A percentile compares a stretch with the other conserved stretches of the same genome.
Conservation (phyloP, 2,888 invertebrate species). For the Trypoxylon attenuatum region DNA sequence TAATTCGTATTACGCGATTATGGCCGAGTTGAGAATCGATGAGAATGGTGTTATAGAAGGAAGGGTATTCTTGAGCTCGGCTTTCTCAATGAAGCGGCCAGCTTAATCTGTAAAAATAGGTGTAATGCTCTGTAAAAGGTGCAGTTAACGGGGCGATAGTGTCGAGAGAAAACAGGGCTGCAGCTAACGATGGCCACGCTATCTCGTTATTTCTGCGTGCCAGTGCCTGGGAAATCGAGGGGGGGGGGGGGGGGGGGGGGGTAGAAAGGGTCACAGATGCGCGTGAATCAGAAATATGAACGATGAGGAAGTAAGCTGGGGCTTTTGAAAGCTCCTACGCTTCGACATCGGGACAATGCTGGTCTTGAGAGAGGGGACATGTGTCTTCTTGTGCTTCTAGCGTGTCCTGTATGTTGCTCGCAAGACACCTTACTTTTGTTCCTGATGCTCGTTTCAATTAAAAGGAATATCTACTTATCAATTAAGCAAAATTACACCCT, state of each 20-base stretch:
- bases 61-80: conserved; percentile 3
- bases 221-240: conserved; percentile 25
- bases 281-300: conserved; percentile 40
- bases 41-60: not conserved
- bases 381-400: no score
- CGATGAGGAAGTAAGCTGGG: conserved; percentile 5
- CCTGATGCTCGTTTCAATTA: no score
- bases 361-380: no score
- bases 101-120: conserved; percentile 23
- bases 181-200: conserved; percentile 33
- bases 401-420: no score
- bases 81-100: conserved; percentile 13
- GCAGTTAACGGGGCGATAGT: conserved; percentile 1
- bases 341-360: no score
- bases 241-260: no score
- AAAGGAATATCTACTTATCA: no score
- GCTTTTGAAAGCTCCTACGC: no score
- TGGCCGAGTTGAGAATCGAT: not conserved
- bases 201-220: conserved; percentile 34
- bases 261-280: conserved; percentile 22
- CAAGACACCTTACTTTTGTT: no score
- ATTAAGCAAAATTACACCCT: no score
- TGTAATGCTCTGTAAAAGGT: conserved; percentile 14
- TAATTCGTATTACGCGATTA: conserved; percentile 14
- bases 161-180: conserved; percentile 19